Percentiles rank a stretch among this genome's conserved stretches.
Conservation (phyloP, 2,797 vertebrate genomes). For the Sebastes nivosus region DNA sequence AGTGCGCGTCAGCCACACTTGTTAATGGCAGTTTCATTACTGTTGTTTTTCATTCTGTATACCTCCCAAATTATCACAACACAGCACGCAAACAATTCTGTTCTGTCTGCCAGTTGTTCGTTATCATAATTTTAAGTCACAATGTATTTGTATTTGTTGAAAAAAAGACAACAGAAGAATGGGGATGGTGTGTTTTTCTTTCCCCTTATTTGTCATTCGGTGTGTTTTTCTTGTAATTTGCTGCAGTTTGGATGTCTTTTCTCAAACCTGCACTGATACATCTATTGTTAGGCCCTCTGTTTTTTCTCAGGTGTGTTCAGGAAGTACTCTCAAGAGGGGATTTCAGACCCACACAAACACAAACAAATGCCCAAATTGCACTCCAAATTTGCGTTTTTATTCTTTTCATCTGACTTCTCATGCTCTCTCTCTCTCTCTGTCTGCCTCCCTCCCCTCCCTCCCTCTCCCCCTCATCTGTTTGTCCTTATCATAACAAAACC, state of each 20-base stretch:
- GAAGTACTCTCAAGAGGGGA: conserved; percentile 10
- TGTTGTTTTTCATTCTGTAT: conserved; percentile 43
- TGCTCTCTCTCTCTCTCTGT: conserved; percentile 5
- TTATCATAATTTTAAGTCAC: not conserved
- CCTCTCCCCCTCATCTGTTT: conserved; percentile 44
- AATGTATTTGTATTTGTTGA: not conserved
- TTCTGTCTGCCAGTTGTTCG: not conserved
- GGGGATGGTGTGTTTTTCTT: not conserved
- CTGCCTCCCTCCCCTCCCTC: conserved; percentile 13
- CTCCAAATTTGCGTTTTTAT: not conserved
- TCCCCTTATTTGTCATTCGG: not conserved
- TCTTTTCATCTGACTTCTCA: conserved; percentile 40
- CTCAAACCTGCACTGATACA: conserved; percentile 12
- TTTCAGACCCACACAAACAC: conserved; percentile 28
- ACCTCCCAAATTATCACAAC: conserved; percentile 41
- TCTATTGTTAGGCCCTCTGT: conserved; percentile 40
- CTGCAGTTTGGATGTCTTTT: conserved; percentile 1
- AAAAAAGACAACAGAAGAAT: not conserved
- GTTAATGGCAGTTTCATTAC: conserved; percentile 67
- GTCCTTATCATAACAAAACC: conserved; percentile 70
- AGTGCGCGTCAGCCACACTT: conserved; percentile 70
- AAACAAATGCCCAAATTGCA: conserved; percentile 41
- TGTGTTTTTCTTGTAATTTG: conserved; percentile 11
- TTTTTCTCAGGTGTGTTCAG: conserved; percentile 55
- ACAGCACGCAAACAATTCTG: conserved; percentile 16